A percentile compares a stretch with the other conserved stretches of the same genome.
Evolutionary conservation across 2,113 vertebrate genomes (phyloP).

Genomic region (Psammodynastes pulverulentus): DNA sequence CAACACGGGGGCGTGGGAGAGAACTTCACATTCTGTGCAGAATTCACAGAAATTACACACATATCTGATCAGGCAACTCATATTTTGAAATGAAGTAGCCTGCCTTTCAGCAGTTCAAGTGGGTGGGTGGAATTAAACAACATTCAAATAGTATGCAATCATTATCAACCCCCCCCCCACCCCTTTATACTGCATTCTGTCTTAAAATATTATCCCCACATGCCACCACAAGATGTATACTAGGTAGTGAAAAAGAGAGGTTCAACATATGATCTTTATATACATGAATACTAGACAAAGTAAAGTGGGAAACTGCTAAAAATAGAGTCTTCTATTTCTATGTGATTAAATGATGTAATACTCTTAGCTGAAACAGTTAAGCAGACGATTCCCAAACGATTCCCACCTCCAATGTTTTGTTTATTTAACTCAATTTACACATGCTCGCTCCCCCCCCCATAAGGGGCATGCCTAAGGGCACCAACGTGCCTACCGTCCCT

Average conservation of each 20-base stretch:
- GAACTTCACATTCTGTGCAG: background rate
- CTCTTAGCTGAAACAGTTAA: background rate
- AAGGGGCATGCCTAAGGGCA: too few species aligned
- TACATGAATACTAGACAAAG: background rate
- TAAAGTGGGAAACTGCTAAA: background rate
- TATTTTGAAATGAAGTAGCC: background rate
- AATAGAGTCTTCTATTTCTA: background rate
- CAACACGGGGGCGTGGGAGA: background rate
- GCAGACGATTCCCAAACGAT: background rate
- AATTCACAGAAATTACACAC: background rate
- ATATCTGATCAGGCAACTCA: background rate
- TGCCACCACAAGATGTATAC: slow-evolving; percentile 23
- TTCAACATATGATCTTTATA: background rate
- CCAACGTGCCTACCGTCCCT: too few species aligned
- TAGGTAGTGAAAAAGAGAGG: slow-evolving; percentile 30
- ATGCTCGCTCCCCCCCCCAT: too few species aligned
- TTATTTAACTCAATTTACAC: background rate
- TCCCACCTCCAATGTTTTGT: background rate
- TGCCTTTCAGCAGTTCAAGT: background rate
- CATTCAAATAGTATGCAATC: background rate
- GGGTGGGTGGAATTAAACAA: background rate
- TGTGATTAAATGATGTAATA: background rate
- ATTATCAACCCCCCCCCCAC: background rate
- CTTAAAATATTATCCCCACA: slow-evolving; percentile 5
- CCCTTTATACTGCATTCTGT: background rate